Base-by-base conservation (phyloP, 2,888 invertebrate genomes). In the Pheosia tremula region DNA sequence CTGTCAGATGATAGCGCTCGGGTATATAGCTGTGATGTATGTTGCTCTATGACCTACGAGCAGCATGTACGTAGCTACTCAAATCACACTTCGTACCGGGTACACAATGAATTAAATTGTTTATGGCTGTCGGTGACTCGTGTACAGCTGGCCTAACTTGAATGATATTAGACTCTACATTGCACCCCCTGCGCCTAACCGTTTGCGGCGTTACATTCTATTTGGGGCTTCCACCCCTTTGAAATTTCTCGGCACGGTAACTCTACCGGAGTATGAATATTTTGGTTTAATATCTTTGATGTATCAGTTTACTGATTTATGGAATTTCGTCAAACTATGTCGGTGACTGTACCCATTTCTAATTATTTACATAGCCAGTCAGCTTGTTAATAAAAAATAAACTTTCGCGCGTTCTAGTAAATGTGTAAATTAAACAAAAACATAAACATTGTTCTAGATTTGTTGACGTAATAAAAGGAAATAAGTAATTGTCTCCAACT, bases 91-190 rank as follows among this genome's bases (percentile, higher is more conserved):
- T 24, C 24, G 24, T 24, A 24, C 24, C 24, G 24, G 24, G 24
- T 24, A 2, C 24, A 24, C 24, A 24, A 24, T 24, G 24, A 24
- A 24, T 24, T 24, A 24, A 24, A 24, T 24, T 24, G 24, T 24
- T 24, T 24, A 24, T 24, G 24, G 4, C n/a, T 4, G 47, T 45
- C 9, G 11, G 47, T 2, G 47, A n/a, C 47, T 47, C 47, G 47
- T 47, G 5, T 47, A n/a, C n/a, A 9, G n/a, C 47, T 3, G n/a
- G 0, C 47, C n/a, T 47, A n/a, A 77, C 79, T 82, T 86, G 85
- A 88, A 84, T 85, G 85, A 87, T 88, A 89, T 89, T 88, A 87
- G 85, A 85, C 86, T 85, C 47, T n/a, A 47, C 47, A 47, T 47
- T n/a, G 47, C 47, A n/a, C 47, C 11, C 47, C 47, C 47, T n/a